Evolutionary conservation across 1,140 invertebrate species (phyloP).

Genomic region (Rhyzopertha dominica): DNA sequence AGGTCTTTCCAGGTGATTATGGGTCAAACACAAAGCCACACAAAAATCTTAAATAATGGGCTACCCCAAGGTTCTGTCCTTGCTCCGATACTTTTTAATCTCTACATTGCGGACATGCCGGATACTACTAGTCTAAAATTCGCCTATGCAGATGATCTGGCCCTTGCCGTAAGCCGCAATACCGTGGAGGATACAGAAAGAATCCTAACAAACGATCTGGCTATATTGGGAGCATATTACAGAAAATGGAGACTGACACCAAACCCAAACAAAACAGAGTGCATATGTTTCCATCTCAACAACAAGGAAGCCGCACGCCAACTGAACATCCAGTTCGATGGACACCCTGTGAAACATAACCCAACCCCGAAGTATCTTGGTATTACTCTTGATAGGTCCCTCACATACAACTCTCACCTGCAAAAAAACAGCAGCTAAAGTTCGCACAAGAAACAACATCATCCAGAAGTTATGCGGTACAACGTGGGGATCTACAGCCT

Average conservation of each 20-base stretch:
- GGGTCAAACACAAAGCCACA: too few relatives aligned
- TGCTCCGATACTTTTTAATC: slow-evolving; percentile 12
- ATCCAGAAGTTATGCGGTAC: slow-evolving; percentile 8
- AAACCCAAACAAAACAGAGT: slow-evolving; percentile 8
- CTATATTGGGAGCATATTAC: slow-evolving; percentile 5
- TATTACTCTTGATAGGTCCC: background rate
- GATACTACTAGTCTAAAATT: slow-evolving; percentile 7
- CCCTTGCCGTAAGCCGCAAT: background rate
- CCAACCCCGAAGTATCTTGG: slow-evolving; percentile 1
- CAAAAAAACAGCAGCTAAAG: slow-evolving; percentile 2
- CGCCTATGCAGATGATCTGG: slow-evolving; percentile 7
- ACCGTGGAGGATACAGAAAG: slow-evolving; percentile 1
- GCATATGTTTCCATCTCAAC: slow-evolving; percentile 2
- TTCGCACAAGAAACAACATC: slow-evolving; percentile 11
- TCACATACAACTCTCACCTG: background rate
- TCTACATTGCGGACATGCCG: slow-evolving; percentile 5
- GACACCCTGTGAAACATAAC: background rate
- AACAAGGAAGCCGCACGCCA: background rate
- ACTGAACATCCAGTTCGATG: background rate
- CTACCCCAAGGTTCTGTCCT: slow-evolving; percentile 10
- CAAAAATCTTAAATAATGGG: slow-evolving; percentile 12
- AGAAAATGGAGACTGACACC: slow-evolving; percentile 3
- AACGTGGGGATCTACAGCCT: slow-evolving; percentile 4
- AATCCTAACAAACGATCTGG: background rate
- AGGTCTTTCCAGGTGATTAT: too few relatives aligned